phyloP scores from a whole-genome alignment of 2,113 vertebrate species.

The Triplophysa siluroides region DNA sequence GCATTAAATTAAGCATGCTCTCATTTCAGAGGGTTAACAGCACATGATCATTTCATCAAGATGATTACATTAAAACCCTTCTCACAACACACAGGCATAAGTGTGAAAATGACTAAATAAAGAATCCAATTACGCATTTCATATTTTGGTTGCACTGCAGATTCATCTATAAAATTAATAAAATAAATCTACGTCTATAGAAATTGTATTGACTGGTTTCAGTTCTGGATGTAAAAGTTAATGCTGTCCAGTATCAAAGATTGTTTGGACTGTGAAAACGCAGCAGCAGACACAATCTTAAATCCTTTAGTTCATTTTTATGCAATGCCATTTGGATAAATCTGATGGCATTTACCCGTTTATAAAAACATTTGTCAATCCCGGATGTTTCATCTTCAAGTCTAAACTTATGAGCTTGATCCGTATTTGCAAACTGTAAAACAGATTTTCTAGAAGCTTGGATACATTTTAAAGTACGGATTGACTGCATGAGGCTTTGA shows the following conservation, averaged over 20 bases:
- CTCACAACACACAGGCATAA: not conserved
- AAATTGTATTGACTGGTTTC: not conserved
- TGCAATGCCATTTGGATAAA: no score
- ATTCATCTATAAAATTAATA: no score
- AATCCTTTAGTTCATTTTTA: no score
- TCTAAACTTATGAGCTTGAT: not conserved
- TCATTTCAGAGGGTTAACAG: not conserved
- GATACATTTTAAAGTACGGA: not conserved
- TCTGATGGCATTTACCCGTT: not conserved
- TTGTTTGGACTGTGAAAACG: no score
- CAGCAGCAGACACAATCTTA: no score
- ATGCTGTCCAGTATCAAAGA: no score
- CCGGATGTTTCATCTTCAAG: not conserved
- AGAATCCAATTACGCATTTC: no score
- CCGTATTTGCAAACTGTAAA: not conserved
- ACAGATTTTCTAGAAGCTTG: not conserved
- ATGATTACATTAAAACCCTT: not conserved
- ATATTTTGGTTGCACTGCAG: no score
- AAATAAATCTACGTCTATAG: not conserved
- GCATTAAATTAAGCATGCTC: conserved; percentile 23
- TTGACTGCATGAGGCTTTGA: not conserved
- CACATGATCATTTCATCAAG: not conserved
- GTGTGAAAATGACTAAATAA: not conserved
- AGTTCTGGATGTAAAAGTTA: not conserved
- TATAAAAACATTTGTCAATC: not conserved